These are phyloP conservation scores for Xiphophorus maculatus DNA, from an alignment of 2,113 vertebrate species.

Conservation along the genomic window DNA sequence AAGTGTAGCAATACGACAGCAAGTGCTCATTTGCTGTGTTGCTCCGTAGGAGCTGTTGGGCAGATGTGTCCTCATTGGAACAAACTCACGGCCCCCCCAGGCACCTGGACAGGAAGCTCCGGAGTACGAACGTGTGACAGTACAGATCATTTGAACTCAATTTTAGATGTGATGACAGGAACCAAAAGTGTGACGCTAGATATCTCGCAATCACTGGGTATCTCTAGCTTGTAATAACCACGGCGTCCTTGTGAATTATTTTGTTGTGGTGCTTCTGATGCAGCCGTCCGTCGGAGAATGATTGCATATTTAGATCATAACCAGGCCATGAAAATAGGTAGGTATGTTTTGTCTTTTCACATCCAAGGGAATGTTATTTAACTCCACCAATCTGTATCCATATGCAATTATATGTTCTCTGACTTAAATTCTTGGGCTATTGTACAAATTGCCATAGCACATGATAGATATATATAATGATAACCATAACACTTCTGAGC, in stretches of 20 bases:
- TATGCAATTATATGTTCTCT: not conserved
- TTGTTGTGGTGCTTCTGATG: not conserved
- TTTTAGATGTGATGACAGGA: constrained; percentile 17
- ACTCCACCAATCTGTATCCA: not conserved
- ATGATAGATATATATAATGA: no score
- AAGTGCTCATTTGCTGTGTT: constrained; percentile 62
- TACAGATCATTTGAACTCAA: not conserved
- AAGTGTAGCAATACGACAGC: constrained; percentile 63
- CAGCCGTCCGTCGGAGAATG: not conserved
- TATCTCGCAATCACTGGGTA: not conserved
- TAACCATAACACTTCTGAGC: not conserved
- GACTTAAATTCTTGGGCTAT: not conserved
- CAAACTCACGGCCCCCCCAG: constrained; percentile 28
- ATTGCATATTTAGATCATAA: not conserved
- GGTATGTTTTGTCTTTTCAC: not conserved
- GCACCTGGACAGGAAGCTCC: constrained; percentile 25
- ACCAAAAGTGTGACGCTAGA: not conserved
- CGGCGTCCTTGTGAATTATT: not conserved
- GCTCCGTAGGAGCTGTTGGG: constrained; percentile 51
- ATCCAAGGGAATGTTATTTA: not conserved
- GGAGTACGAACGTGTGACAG: constrained; percentile 7
- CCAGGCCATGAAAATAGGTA: not conserved
- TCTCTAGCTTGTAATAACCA: not conserved
- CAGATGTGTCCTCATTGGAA: constrained; percentile 67
- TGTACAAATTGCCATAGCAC: not conserved